Evolutionary conservation across 2,888 invertebrate species (phyloP), one percentile per base, ranked within the genome.

Genomic region (Gymnosoma rotundatum): DNA sequence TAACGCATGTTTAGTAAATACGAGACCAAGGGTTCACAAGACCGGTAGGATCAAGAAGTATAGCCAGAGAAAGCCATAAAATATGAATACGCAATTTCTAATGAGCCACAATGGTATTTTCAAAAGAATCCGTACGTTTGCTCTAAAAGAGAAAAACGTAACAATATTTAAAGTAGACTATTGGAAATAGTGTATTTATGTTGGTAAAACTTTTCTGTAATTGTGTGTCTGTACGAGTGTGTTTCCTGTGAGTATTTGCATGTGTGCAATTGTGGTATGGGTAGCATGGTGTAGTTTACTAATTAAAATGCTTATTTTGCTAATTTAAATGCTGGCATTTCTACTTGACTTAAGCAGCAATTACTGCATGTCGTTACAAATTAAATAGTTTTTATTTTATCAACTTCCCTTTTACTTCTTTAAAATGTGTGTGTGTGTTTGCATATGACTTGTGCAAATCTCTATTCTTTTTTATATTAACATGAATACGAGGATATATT

Each of bases 291-390:
- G 63, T 85, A 83, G 88, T 87, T 86, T 89, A 88, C 89, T 90
- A 89, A 90, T 90, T 90, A 90, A 90, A 90, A 89, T 89, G 87
- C 86, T 88, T 87, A 87, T 88, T 88, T 88, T 88, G 87, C 86
- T 88, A 88, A 89, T 90, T 90, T 89, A 89, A 90, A 89, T 88
- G 87, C 86, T 87, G 86, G 75, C 64, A 83, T 76, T 81, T 86
- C 85, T 87, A 78, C 78, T 85, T 81, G 79, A 85, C 85, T 86
- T 83, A 85, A 86, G 84, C 69, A 84, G 86, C 88, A 89, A 89
- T 89, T 89, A 88, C 87, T 84, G 83, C 85, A 86, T 83, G 84
- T 86, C 87, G 81, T 86, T 86, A 86, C 86, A 84, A 87, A 86
- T 86, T 86, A 87, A 87, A 87, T 84, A 81, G 81, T 86, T 82